phyloP scores from a whole-genome alignment of 2,888 invertebrate genomes.

The Pseudococcus viburni region DNA sequence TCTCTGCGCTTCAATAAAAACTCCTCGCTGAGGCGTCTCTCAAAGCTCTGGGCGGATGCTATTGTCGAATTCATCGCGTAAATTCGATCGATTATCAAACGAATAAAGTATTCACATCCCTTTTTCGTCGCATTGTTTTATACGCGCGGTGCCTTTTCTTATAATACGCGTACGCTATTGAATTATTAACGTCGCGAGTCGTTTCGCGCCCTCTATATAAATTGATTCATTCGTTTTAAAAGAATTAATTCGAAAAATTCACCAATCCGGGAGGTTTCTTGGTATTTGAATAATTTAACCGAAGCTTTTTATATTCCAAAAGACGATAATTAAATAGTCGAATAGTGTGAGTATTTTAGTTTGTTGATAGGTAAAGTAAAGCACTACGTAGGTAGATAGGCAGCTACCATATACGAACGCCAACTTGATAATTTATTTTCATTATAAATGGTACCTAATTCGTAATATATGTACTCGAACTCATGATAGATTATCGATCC shows the following conservation, averaged over 20 bases:
- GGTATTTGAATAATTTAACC: conserved; percentile 9
- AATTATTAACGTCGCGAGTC: conserved; percentile 11
- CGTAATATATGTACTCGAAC: background rate
- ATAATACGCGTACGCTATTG: background rate
- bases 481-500: background rate
- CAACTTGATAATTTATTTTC: background rate
- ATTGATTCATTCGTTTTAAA: conserved; percentile 11
- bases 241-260: background rate
- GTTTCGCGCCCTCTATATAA: background rate
- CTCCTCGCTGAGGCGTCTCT: background rate
- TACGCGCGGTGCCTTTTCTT: conserved; percentile 9
- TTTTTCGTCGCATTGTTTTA: conserved; percentile 23
- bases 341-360: background rate
- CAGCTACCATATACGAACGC: background rate
- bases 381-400: background rate
- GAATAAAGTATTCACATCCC: conserved; percentile 25
- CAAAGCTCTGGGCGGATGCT: too few species aligned
- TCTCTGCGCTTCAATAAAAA: conserved; percentile 10
- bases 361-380: background rate
- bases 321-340: background rate
- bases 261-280: background rate
- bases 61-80: conserved; percentile 16
- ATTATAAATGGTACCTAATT: background rate
- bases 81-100: conserved; percentile 28
- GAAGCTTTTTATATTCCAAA: background rate